Base-by-base conservation (phyloP, 2,113 vertebrate species). In the Platichthys flesus region DNA sequence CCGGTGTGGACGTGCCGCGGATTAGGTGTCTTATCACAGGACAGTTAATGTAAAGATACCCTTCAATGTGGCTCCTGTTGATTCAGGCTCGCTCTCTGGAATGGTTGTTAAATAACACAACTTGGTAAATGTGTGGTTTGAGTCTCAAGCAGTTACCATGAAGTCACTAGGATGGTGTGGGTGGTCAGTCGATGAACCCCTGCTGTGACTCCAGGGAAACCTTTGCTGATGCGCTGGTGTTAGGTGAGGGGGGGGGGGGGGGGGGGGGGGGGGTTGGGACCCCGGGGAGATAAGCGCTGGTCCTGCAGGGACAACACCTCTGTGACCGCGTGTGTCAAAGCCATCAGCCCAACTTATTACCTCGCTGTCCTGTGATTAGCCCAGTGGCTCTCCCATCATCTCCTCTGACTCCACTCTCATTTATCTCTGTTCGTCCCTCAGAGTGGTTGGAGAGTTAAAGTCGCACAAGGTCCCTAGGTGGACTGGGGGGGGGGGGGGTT, bases 361-460 rank as follows among this genome's bases (percentile, higher is more conserved):
- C 74, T 79, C 76, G 64, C 78, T 85, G 63, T 74, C 66, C 67
- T 58, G 71, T 79, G 81, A 89, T 91, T 88, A 85, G 60, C 63
- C 49, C 52, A 2, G 31, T 28, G 42, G 20, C 63, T 76, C 71
- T 52, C 24, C 54, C 35, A 28, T 65, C 68, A 71, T 79, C 57
- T 74, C 59, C 45, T 56, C 65, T 59, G 37, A 51, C 64, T 56
- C 31, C 51, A 26, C 69, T 65, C 42, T 67, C 67, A n/a, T 47
- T 40, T 68, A 54, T 65, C 63, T 71, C 13, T 31, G 18, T 37
- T 72, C 31, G 47, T 71, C 52, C 57, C 10, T 15, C 15, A n/a
- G 49, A 68, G 49, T 49, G 52, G 51, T 68, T 74, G 56, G 9
- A n/a, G 20, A 40, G 58, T 24, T 8, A 58, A 56, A 54, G 52